Percentiles rank a stretch among this genome's conserved stretches.
phyloP scores from a whole-genome alignment of 2,113 vertebrate genomes.

The Piprites chloris region DNA sequence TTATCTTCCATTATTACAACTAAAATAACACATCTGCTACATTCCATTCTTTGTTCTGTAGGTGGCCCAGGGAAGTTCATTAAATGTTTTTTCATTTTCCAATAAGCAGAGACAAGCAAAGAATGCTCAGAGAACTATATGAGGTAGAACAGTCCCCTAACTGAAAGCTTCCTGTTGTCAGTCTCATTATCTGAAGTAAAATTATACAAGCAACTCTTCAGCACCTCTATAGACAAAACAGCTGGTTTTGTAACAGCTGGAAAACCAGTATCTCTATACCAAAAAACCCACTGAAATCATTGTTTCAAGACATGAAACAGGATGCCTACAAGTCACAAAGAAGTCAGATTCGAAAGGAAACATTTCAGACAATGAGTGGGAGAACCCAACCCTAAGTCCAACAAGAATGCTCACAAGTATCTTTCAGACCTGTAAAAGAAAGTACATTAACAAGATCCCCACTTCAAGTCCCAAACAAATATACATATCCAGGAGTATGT shows the following conservation, averaged over 20 bases:
- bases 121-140: background rate
- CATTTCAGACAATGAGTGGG: accelerated
- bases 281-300: accelerated
- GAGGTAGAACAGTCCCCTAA: background rate
- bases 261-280: background rate
- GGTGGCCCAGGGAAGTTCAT: background rate
- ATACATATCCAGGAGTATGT: background rate
- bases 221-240: background rate
- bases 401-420: background rate
- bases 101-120: background rate
- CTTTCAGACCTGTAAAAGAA: background rate
- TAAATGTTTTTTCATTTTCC: background rate
- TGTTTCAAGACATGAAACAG: background rate
- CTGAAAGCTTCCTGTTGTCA: background rate
- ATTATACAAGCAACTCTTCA: background rate
- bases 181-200: background rate
- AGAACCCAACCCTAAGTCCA: background rate
- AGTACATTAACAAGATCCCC: background rate
- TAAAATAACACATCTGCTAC: background rate
- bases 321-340: background rate
- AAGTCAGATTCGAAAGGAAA: background rate
- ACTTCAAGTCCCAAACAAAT: background rate
- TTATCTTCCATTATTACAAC: background rate
- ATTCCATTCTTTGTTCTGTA: background rate
- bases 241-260: background rate